Conservation (phyloP, 2,888 invertebrate genomes). For the Caenorhabditis sp. region DNA sequence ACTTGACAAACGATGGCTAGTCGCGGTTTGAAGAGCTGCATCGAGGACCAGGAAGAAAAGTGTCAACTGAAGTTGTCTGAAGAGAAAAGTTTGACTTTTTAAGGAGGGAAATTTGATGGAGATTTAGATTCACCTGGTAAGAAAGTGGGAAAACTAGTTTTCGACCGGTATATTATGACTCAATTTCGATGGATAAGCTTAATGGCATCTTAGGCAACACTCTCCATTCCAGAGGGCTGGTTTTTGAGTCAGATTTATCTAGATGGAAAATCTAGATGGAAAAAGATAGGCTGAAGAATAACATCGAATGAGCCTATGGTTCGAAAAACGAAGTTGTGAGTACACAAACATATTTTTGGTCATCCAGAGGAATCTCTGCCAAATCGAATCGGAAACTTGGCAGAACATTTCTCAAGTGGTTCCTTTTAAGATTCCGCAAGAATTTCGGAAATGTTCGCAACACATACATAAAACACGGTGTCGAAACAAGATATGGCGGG, state of each 20-base stretch:
- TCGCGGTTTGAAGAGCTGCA: not conserved
- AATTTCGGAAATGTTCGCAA: conserved; percentile 35
- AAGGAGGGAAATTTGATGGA: not conserved
- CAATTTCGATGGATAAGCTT: not conserved
- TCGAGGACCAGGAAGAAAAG: not conserved
- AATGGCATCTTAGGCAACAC: not conserved
- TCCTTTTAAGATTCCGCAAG: conserved; percentile 1
- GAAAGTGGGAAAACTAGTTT: not conserved
- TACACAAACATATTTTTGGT: too few relatives aligned
- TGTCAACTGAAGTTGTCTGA: too few relatives aligned
- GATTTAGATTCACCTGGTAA: not conserved
- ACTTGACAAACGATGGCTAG: conserved; percentile 25
- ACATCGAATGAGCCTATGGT: too few relatives aligned
- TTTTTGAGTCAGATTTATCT: not conserved
- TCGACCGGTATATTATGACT: not conserved
- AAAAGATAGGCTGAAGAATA: too few relatives aligned
- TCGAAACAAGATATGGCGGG: conserved; percentile 23
- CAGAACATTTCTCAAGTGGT: conserved; percentile 18
- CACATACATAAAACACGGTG: conserved; percentile 21
- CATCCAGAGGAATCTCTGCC: too few relatives aligned
- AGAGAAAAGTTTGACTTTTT: not conserved
- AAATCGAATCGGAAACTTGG: too few relatives aligned
- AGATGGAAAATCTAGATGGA: too few relatives aligned
- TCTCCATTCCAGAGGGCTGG: not conserved
- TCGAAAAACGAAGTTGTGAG: too few relatives aligned